phyloP scores from a whole-genome alignment of 2,888 invertebrate genomes.

The Aleiodes testaceus region DNA sequence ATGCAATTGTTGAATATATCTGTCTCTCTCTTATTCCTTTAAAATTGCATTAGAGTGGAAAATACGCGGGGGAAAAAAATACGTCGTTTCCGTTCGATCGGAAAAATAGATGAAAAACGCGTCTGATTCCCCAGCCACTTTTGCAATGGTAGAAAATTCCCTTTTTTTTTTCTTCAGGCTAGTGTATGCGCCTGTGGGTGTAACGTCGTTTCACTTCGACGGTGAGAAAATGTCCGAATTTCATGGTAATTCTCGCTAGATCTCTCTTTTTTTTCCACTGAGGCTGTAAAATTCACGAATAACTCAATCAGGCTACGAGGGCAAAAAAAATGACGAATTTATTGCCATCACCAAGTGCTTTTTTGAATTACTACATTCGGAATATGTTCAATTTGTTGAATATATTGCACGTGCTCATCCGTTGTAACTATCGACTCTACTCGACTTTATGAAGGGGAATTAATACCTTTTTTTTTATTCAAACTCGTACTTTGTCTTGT shows the following conservation, averaged over 20 bases:
- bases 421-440: neutral
- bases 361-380: neutral
- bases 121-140: conserved; percentile 40
- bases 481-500: neutral
- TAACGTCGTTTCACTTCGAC: conserved; percentile 22
- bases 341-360: conserved; percentile 33
- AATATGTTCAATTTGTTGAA: conserved; percentile 4
- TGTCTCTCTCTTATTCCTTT: no score
- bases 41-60: conserved; percentile 24
- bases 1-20: no score
- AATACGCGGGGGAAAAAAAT: conserved; percentile 48
- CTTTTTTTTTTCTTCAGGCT: neutral
- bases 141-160: conserved; percentile 6
- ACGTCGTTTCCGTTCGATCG: conserved; percentile 48
- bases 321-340: conserved; percentile 23
- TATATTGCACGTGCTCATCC: neutral
- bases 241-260: conserved; percentile 33
- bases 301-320: conserved; percentile 31
- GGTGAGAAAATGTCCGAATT: conserved; percentile 34
- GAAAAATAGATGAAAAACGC: conserved; percentile 53
- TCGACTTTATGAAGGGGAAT: neutral
- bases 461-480: neutral
- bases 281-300: conserved; percentile 33
- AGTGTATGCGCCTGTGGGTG: conserved; percentile 8
- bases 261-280: neutral